phyloP scores from a whole-genome alignment of 1,140 invertebrate genomes.

The Batillaria attramentaria region DNA sequence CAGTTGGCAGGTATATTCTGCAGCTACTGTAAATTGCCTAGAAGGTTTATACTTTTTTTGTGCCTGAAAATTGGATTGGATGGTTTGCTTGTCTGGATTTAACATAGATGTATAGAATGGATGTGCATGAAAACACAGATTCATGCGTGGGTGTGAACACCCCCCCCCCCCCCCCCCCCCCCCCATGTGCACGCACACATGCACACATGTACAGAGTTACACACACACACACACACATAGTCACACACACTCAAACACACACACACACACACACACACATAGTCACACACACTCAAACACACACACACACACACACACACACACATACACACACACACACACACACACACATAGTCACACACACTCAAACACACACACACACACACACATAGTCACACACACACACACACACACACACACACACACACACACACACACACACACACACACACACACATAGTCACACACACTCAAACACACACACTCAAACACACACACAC shows the following conservation, averaged over 20 bases:
- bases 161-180: no score
- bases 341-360: slow-evolving; percentile 8
- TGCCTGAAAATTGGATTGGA: no score
- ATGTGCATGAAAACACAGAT: no score
- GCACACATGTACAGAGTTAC: background rate
- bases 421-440: slow-evolving; percentile 14
- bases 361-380: background rate
- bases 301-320: slow-evolving; percentile 12
- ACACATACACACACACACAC: slow-evolving; percentile 3
- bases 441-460: no score
- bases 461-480: background rate
- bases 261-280: slow-evolving; percentile 1
- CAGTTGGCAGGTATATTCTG: no score
- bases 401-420: slow-evolving; percentile 12
- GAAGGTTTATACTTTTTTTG: no score
- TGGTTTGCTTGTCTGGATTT: no score
- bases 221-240: background rate
- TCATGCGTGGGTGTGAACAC: no score
- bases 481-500: slow-evolving; percentile 3
- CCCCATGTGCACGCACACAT: background rate
- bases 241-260: background rate
- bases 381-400: slow-evolving; percentile 4
- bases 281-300: slow-evolving; percentile 5
- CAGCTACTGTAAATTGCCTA: no score
- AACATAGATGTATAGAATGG: no score